Conservation (phyloP, 2,797 vertebrate genomes). For the Hyperoplus lanceolatus region DNA sequence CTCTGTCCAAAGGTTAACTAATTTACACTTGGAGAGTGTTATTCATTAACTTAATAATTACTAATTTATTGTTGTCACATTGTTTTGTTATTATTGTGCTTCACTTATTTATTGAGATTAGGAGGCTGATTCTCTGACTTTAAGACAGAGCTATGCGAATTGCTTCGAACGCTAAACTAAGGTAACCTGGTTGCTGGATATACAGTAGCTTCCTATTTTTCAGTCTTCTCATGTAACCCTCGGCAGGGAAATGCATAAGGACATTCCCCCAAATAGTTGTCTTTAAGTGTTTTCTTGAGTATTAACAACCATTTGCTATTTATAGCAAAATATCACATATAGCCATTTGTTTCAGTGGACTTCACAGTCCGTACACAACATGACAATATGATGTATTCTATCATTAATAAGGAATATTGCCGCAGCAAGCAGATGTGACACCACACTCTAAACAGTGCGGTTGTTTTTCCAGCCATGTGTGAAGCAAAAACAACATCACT, state of each 20-base stretch:
- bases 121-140: background rate
- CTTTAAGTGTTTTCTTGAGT: background rate
- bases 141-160: background rate
- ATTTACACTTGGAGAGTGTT: too few species aligned
- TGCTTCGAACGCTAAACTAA: constrained; percentile 13
- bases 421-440: constrained; percentile 28
- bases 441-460: background rate
- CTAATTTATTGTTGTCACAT: background rate
- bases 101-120: background rate
- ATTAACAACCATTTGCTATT: too few species aligned
- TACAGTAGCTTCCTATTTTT: background rate
- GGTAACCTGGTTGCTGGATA: background rate
- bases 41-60: background rate
- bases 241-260: background rate
- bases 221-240: constrained; percentile 4
- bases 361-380: too few species aligned
- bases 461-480: constrained; percentile 16
- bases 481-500: constrained; percentile 41
- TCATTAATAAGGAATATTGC: constrained; percentile 14
- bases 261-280: background rate
- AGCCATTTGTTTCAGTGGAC: too few species aligned
- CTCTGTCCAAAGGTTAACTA: background rate
- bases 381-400: background rate
- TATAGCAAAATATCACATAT: too few species aligned
- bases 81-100: background rate